Conservation (phyloP, 2,888 invertebrate species). For the Gasteruption jaculator region DNA sequence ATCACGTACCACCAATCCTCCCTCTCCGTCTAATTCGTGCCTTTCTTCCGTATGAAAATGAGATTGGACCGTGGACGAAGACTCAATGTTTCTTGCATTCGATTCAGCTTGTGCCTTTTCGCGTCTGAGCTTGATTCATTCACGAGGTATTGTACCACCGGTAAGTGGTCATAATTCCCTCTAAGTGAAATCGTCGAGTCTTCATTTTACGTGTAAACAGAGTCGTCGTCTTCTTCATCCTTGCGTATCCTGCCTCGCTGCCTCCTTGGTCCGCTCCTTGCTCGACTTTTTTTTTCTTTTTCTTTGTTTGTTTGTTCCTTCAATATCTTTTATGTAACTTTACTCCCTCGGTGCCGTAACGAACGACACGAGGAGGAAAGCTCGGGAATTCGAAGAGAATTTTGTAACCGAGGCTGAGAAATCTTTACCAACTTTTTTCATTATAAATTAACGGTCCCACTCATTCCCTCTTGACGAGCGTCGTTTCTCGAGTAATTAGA, state of each 20-base stretch:
- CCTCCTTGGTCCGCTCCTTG: slow-evolving; percentile 4
- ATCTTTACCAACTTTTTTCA: slow-evolving; percentile 11
- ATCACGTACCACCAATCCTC: slow-evolving; percentile 5
- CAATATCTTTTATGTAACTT: slow-evolving; percentile 19
- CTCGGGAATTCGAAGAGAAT: too few species aligned
- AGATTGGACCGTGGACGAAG: background rate
- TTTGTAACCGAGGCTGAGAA: too few species aligned
- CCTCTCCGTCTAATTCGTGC: slow-evolving; percentile 12
- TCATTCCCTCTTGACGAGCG: too few species aligned
- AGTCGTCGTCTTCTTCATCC: slow-evolving; percentile 33
- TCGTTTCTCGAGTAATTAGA: too few species aligned
- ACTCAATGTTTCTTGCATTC: slow-evolving; percentile 10
- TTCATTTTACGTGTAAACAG: slow-evolving; percentile 33
- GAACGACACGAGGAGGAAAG: slow-evolving; percentile 17
- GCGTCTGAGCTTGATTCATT: slow-evolving; percentile 16
- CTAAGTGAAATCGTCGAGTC: slow-evolving; percentile 33
- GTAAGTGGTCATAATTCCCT: slow-evolving; percentile 32
- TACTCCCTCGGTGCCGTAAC: slow-evolving; percentile 15
- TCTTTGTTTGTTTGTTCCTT: slow-evolving; percentile 13
- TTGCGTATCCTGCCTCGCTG: slow-evolving; percentile 16
- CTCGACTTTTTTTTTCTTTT: slow-evolving; percentile 4
- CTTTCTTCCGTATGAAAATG: too few species aligned
- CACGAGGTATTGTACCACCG: slow-evolving; percentile 41
- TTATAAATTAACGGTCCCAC: too few species aligned
- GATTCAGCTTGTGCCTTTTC: slow-evolving; percentile 8